Evolutionary conservation across 1,140 invertebrate species (phyloP), one percentile per base, ranked within the genome.

Genomic region (Drosophila pallidifrons): DNA sequence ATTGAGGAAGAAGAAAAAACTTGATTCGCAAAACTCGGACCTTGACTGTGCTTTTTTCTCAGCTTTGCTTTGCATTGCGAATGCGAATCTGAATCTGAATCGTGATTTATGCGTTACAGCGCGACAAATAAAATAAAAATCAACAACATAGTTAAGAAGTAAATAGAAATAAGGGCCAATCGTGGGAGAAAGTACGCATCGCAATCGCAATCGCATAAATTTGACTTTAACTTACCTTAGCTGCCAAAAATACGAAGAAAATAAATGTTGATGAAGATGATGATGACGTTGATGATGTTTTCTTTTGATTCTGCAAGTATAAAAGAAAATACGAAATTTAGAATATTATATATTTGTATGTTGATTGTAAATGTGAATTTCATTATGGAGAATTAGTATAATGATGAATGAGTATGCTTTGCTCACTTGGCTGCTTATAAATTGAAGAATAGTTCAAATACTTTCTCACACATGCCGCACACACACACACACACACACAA

Each of bases 61-160:
- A 25, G 20, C 20, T 25, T 25, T 25, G 20, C 20, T 25, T 25
- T 25, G 20, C 20, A 25, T 25, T 25, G 41, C 41, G 10, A 10
- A 32, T 32, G 30, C 38, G 38, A 25, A 4, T 25, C 3, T n/a
- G 10, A 10, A 7, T 32, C 5, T 10, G 38, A n/a, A 10, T 43
- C 41, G 41, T 43, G 41, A 43, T 43, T 43, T 43, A 30, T 13
- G 28, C n/a, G 28, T n/a, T 28, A 52, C 3, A 54, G 4, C 20
- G 20, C 20, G 20, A 25, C 20, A 25, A 11, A 51, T 6, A 1
- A 11, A 25, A n/a, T 52, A 16, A 11, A 52, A 15, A 35, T 15
- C 20, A 60, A 46, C n/a, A 30, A 59, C 25, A n/a, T 46, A 60
- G 41, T 30, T 46, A 10, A 59, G 38, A 59, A 59, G 57, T 28